Percentiles rank a stretch among this genome's conserved stretches.
Conservation (phyloP, 2,888 invertebrate genomes). For the Pristionchus entomophagus region DNA sequence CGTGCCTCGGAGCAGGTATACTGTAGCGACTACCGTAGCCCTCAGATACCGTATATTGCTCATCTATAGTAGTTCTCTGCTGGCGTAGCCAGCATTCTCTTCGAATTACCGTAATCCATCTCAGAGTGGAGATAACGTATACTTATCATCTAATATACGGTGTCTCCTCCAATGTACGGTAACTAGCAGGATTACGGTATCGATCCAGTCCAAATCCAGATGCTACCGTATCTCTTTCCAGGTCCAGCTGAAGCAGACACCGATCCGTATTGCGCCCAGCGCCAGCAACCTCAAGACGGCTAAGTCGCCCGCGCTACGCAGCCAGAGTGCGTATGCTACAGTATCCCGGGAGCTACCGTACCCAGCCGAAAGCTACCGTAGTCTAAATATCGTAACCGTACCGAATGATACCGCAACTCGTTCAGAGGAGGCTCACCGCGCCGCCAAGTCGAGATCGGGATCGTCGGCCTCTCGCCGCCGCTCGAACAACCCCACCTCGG, state of each 20-base stretch:
- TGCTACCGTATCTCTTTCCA: too few relatives aligned
- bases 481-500: not conserved
- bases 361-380: constrained; percentile 15
- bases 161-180: too few relatives aligned
- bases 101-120: not conserved
- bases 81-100: too few relatives aligned
- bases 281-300: constrained; percentile 1
- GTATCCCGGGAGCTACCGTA: not conserved
- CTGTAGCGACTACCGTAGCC: not conserved
- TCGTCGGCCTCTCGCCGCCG: constrained; percentile 11
- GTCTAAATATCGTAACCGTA: too few relatives aligned
- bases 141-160: too few relatives aligned
- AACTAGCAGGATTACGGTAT: too few relatives aligned
- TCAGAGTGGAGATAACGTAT: too few relatives aligned
- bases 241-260: constrained; percentile 4
- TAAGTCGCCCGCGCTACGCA: not conserved
- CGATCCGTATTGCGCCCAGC: not conserved
- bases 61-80: too few relatives aligned
- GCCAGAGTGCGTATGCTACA: constrained; percentile 4
- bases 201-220: too few relatives aligned
- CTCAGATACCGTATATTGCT: too few relatives aligned
- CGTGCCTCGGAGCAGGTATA: constrained; percentile 32
- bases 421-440: constrained; percentile 2
- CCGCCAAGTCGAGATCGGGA: not conserved
- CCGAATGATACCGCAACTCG: too few relatives aligned